These are phyloP conservation scores for silkworm (Bombyx mori) DNA, from an alignment of 1,140 invertebrate species.

Conservation along the genomic window ASM3026992v2 NC_085115.1:12719501-12720000, in stretches of 20 bases:
- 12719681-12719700: constrained; percentile 47
- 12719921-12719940: constrained; percentile 26
- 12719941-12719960: constrained; percentile 9
- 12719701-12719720: constrained; percentile 19
- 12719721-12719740: constrained; percentile 10
- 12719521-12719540: constrained; percentile 8
- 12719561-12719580: constrained; percentile 51
- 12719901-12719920: constrained; percentile 52
- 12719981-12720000: too few relatives aligned
- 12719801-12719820: constrained; percentile 68
- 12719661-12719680: constrained; percentile 61
- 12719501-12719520: neutral
- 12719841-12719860: constrained; percentile 56
- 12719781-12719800: constrained; percentile 66
- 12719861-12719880: constrained; percentile 68
- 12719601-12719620: constrained; percentile 28
- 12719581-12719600: constrained; percentile 38
- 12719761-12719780: constrained; percentile 63
- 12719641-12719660: constrained; percentile 61
- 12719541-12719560: constrained; percentile 55
- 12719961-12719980: too few relatives aligned
- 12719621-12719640: constrained; percentile 45
- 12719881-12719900: constrained; percentile 28
- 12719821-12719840: constrained; percentile 65
- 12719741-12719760: constrained; percentile 49